Evolutionary conservation across 2,888 invertebrate genomes (phyloP).

Genomic region (Meghimatium bilineatum): DNA sequence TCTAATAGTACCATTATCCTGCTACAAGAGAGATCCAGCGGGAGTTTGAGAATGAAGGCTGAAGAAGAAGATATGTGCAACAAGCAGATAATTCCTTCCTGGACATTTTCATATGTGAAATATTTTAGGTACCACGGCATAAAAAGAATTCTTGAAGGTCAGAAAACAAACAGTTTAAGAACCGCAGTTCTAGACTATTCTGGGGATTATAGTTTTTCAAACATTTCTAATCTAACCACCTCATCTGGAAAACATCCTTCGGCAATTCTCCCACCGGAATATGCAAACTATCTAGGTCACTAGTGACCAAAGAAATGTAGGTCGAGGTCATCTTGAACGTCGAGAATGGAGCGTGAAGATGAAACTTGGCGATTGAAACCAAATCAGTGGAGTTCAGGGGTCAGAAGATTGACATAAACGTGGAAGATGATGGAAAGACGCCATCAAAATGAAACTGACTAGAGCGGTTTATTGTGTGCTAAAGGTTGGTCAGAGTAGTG

Average conservation of each 20-base stretch:
- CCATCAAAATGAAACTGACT: not conserved
- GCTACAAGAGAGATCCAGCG: too few relatives aligned
- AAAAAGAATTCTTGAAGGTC: too few relatives aligned
- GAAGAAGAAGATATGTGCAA: too few relatives aligned
- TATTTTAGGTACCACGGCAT: too few relatives aligned
- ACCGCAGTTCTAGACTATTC: too few relatives aligned
- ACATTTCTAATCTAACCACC: not conserved
- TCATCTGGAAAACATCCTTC: not conserved
- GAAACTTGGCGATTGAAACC: not conserved
- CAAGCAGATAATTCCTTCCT: too few relatives aligned
- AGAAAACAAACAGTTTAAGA: too few relatives aligned
- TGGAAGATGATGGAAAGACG: not conserved
- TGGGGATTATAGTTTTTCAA: too few relatives aligned
- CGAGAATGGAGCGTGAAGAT: not conserved
- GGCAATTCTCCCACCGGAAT: conserved; percentile 19
- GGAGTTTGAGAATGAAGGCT: too few relatives aligned
- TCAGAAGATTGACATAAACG: not conserved
- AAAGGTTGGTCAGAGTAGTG: too few relatives aligned
- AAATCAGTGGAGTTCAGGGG: not conserved
- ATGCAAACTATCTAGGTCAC: conserved; percentile 13
- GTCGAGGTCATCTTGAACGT: conserved; percentile 8
- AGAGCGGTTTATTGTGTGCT: not conserved
- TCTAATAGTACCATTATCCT: too few relatives aligned
- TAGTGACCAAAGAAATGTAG: conserved; percentile 21
- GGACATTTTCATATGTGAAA: too few relatives aligned